Evolutionary conservation across 2,113 vertebrate genomes (phyloP).

Genomic region (Smithornis capensis): DNA sequence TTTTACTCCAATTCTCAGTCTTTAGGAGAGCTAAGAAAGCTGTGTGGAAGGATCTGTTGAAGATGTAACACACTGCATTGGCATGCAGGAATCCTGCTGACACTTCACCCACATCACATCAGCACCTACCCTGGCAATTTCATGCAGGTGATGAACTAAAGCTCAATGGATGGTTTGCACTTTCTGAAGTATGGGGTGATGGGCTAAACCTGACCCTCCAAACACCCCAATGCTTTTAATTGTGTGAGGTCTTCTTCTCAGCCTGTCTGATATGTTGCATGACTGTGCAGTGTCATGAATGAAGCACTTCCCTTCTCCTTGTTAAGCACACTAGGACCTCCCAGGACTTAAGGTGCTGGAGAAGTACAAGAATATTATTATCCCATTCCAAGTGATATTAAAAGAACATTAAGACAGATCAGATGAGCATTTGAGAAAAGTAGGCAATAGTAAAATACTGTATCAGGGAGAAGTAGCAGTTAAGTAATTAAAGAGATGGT

Average conservation of each 20-base stretch:
- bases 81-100: background rate
- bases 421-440: constrained; percentile 24
- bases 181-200: background rate
- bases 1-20: background rate
- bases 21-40: background rate
- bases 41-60: background rate
- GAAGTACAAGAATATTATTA: constrained; percentile 39
- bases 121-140: background rate
- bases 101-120: background rate
- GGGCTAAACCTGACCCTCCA: background rate
- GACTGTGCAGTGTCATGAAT: constrained; percentile 6
- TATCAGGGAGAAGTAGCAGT: background rate
- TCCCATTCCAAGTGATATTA: constrained; percentile 6
- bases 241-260: background rate
- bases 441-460: constrained; percentile 43
- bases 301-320: background rate
- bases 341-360: constrained; percentile 25
- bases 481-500: constrained; percentile 23
- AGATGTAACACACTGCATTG: background rate
- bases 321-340: background rate
- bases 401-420: constrained; percentile 14
- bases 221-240: background rate
- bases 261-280: background rate
- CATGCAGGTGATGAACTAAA: background rate
- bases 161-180: background rate